Evolutionary conservation across 2,888 invertebrate species (phyloP), one percentile per base, ranked within the genome.

Genomic region (Odontocerum albicorne): DNA sequence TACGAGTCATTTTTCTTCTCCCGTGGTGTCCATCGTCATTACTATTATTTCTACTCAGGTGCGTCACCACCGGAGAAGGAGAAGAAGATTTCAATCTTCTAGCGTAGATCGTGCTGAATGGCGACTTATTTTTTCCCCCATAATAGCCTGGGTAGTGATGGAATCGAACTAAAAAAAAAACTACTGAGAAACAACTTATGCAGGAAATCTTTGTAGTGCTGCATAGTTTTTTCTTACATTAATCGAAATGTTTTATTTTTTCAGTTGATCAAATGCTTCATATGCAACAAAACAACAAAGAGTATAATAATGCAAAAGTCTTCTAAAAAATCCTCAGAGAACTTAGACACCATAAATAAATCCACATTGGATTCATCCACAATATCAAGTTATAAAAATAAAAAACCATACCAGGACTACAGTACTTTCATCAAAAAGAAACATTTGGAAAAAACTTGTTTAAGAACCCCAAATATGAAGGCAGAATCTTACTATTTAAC

Each of bases 211-310:
- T n/a, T n/a, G n/a, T n/a, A n/a, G n/a, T n/a, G n/a, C n/a, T n/a
- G n/a, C n/a, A 42, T 7, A 42, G 16, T 6, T 6, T 17, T 15
- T 15, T 15, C 19, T 16, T 15, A 39, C 19, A 17, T 6, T 44
- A 12, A 21, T 17, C 15, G 4, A 7, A 31, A 16, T 32, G 6
- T 45, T 1, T 52, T 44, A 12, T 15, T 35, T 15, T 54, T 54
- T 20, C 36, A 54, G 54, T n/a, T 54, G 1, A 49, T 54, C 10
- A 54, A 49, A 33, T 54, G 54, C 15, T 45, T 40, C 7, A 10
- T 40, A 16, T 54, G 54, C 38, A 12, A 27, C 15, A 49, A 40
- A 22, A 19, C 36, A 12, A 54, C 47, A 3, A 43, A 49, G 49
- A 32, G 12, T n/a, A 22, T 4, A 16, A 22, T 51, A 17, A 4